phyloP scores from a whole-genome alignment of 2,797 vertebrate genomes.

The Pipistrellus kuhlii region DNA sequence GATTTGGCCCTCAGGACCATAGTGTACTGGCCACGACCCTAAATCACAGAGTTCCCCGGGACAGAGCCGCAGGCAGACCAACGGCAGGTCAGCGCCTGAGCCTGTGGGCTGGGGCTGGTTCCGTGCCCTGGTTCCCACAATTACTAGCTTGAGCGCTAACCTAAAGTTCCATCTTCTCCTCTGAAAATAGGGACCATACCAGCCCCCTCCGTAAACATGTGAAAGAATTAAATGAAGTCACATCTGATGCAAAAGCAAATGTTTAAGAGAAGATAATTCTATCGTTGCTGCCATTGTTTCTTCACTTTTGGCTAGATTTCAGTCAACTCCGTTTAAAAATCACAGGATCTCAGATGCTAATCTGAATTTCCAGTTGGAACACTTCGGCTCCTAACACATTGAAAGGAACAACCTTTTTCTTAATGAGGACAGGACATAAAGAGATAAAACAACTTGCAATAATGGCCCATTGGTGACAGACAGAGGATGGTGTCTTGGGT shows the following conservation, averaged over 20 bases:
- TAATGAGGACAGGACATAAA: background rate
- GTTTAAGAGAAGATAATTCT: background rate
- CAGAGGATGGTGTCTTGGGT: background rate
- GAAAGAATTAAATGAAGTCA: background rate
- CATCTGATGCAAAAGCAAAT: background rate
- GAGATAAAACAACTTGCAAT: conserved; percentile 17
- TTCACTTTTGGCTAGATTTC: conserved; percentile 12
- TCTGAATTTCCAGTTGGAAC: background rate
- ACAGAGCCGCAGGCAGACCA: background rate
- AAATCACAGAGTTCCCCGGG: background rate
- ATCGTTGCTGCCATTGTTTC: background rate
- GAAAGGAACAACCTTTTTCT: conserved; percentile 7
- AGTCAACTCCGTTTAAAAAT: conserved; percentile 16
- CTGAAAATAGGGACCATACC: background rate
- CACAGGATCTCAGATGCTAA: background rate
- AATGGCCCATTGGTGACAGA: background rate
- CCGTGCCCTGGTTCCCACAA: background rate
- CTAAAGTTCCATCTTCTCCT: background rate
- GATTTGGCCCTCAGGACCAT: background rate
- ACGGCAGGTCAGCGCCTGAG: background rate
- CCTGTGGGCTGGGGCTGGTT: background rate
- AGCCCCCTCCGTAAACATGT: background rate
- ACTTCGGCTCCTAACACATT: background rate
- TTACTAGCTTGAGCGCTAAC: background rate
- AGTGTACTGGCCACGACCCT: background rate